Evolutionary conservation across 2,888 invertebrate genomes (phyloP), one percentile per base, ranked within the genome.

Genomic region (Pardosa pseudoannulata): DNA sequence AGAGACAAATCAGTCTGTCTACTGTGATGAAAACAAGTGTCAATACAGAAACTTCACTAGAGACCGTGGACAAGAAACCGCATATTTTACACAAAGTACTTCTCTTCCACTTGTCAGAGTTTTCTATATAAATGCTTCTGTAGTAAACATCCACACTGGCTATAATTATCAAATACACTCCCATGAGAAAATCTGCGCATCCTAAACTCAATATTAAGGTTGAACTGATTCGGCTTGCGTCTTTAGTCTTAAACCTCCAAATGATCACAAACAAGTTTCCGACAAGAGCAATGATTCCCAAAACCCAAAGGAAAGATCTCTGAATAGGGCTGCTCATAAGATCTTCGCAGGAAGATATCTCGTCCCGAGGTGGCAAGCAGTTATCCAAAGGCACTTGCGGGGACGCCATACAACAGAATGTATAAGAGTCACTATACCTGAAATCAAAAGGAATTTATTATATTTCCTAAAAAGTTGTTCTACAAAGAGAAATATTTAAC

Each of bases 21-120:
- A 92, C 85, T 1, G 92, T 92, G 68, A 92, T 92, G 62, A 92
- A 91, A 0, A 91, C 91, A 11, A 92, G 88, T 0, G 92, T 92
- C 29, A 92, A 90, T 16, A 92, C 92, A 0, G 92, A 92, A 0
- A 92, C 90, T 88, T 92, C 92, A 81, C 91, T 92, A 31, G 92
- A 92, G 76, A 90, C 75, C 0, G 90, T 90, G 11, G 90, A 90
- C 13, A 90, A 79, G 67, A 90, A 89, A 11, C 90, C 90, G 56
- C 89, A 89, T 16, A 89, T 67, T 70, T 89, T 89, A 71, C 90
- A 90, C 32, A 90, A 81, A 9, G 83, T 79, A 78, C 89, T 90
- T 11, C 88, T 72, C 50, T 89, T 88, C 90, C 90, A 90, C 46
- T 89, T 78, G 73, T 90, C 90, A 1, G 90, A 89, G 28, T 90